Evolutionary conservation across 2,113 vertebrate genomes (phyloP), one percentile per base, ranked within the genome.

Genomic region (Dicentrarchus labrax): DNA sequence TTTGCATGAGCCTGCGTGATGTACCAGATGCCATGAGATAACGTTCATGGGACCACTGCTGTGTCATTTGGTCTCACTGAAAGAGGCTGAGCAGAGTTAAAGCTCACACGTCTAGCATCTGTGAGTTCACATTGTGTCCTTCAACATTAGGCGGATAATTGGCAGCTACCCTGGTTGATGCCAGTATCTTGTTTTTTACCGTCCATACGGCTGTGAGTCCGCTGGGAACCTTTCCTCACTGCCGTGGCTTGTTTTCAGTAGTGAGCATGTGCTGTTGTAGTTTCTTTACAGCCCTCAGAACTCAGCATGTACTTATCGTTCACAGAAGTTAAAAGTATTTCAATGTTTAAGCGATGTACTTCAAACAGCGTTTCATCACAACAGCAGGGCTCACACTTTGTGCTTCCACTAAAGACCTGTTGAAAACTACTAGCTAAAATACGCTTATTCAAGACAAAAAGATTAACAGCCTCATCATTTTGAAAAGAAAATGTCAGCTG

Each of bases 71-170:
- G 45, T 80, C 39, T 5, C 22, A 70, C 38, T 47, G 22, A 51
- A 65, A 91, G 51, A 85, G 74, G 57, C 41, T 67, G 60, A 64
- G 67, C 22, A 6, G 70, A 80, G 73, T 71, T 89, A 61, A 80
- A 61, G 66, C 73, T 80, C 68, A 62, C 6, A 10, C 66, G 48
- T 38, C 41, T 48, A 61, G 53, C 84, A 84, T 89, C 84, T 90
- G 89, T 39, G 86, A 83, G 76, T 72, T 86, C 48, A 78, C 39
- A 66, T 78, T n/a, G 66, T 61, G 80, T 87, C 61, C 50, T 73
- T 64, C 57, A 59, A 83, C 75, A 74, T 71, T 67, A 73, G 67
- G 69, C 2, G 2, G 57, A 73, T 84, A 79, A 74, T 71, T 84
- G 83, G 72, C 62, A 72, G 67, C 68, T 6, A 19, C 76, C 16